A percentile compares a stretch with the other conserved stretches of the same genome.
These are phyloP conservation scores for Donacobius atricapilla DNA, from an alignment of 2,113 vertebrate genomes.

Conservation along the genomic window DNA sequence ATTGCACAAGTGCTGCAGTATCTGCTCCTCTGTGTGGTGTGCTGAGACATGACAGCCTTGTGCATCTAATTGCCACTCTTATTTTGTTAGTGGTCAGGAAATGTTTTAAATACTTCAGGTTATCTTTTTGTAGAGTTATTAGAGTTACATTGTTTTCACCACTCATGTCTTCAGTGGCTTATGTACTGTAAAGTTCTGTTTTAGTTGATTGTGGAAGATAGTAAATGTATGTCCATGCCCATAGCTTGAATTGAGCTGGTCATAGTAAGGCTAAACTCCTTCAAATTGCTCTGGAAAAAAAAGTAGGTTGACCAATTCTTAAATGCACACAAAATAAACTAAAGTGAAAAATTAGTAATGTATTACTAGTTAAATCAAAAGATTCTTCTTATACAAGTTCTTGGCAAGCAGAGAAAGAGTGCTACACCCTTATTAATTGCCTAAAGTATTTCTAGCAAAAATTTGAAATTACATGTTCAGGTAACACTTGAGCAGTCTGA, in stretches of 20 bases:
- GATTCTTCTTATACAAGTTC: not conserved
- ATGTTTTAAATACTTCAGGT: not conserved
- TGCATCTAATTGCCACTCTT: slow-evolving; percentile 18
- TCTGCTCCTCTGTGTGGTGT: slow-evolving; percentile 23
- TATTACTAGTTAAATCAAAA: not conserved
- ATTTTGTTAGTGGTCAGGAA: not conserved
- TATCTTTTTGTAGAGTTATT: slow-evolving; percentile 3
- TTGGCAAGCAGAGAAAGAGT: not conserved
- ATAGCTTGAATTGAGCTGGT: slow-evolving; percentile 7
- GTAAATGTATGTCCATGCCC: not conserved
- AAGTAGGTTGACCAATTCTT: not conserved
- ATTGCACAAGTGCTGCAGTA: slow-evolving; percentile 52
- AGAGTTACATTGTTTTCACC: not conserved
- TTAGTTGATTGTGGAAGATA: not conserved
- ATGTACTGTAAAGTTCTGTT: slow-evolving; percentile 9
- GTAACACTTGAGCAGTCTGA: not conserved
- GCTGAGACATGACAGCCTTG: slow-evolving; percentile 32
- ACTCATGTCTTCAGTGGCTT: not conserved
- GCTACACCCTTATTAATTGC: not conserved
- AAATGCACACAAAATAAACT: not conserved
- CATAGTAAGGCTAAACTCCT: not conserved
- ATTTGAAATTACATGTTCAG: not conserved
- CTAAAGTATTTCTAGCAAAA: not conserved
- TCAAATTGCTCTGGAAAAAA: not conserved
- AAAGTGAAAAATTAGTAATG: not conserved